phyloP scores from a whole-genome alignment of 2,113 vertebrate species.

The Oncorhynchus clarkii region DNA sequence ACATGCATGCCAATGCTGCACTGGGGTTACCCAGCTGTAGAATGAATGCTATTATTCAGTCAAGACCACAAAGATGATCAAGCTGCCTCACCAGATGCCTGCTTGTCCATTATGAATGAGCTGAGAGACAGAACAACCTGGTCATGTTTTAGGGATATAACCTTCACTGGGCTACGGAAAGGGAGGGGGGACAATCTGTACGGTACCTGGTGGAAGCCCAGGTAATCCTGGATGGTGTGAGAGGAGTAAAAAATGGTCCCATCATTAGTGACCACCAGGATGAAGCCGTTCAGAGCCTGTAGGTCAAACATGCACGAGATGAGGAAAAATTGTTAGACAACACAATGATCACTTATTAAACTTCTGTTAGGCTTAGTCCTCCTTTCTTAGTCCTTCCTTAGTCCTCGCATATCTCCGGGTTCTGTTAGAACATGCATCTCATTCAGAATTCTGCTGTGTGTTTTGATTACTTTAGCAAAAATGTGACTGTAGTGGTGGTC shows the following conservation, averaged over 20 bases:
- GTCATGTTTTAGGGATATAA: background rate
- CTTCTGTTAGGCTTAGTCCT: too few species aligned
- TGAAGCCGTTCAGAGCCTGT: constrained; percentile 76
- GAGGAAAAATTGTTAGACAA: background rate
- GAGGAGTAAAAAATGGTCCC: constrained; percentile 79
- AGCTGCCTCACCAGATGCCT: constrained; percentile 12
- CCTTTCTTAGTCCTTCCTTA: too few species aligned
- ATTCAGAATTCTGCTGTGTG: too few species aligned
- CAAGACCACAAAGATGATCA: constrained; percentile 8
- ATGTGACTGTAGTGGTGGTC: too few species aligned
- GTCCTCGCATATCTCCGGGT: too few species aligned
- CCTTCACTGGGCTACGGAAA: background rate
- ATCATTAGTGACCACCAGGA: constrained; percentile 71
- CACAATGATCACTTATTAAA: too few species aligned
- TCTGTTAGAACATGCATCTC: too few species aligned
- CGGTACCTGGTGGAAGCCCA: constrained; percentile 79
- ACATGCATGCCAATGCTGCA: background rate
- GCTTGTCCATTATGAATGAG: constrained; percentile 4
- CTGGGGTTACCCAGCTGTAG: background rate
- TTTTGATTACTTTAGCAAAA: too few species aligned
- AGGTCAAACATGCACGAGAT: constrained; percentile 13
- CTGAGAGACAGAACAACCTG: background rate
- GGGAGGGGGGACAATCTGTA: background rate
- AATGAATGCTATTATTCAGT: constrained; percentile 1
- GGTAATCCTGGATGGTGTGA: constrained; percentile 76